Percentiles rank a stretch among this genome's conserved stretches.
These are phyloP conservation scores for Temnothorax nylanderi DNA, from an alignment of 1,140 invertebrate species.

Conservation along the genomic window DNA sequence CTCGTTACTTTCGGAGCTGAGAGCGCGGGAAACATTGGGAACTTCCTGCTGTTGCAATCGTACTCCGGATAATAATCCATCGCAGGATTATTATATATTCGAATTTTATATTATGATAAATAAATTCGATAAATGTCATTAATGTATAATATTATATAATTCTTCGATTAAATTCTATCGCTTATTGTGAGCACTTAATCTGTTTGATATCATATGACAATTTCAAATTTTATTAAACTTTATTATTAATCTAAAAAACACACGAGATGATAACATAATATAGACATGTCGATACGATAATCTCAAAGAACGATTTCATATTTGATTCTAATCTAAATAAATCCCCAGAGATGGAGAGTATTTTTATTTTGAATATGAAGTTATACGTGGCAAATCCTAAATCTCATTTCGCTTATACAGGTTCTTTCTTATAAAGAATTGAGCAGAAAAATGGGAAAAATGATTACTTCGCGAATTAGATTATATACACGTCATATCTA, in stretches of 20 bases:
- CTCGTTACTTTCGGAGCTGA: slow-evolving; percentile 33
- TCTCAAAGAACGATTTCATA: not conserved
- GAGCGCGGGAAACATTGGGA: slow-evolving; percentile 8
- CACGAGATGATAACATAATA: not conserved
- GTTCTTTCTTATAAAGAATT: not conserved
- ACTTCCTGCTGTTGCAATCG: slow-evolving; percentile 13
- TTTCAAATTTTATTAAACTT: slow-evolving; percentile 15
- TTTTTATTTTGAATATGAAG: not conserved
- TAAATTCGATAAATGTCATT: not conserved
- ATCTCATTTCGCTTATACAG: not conserved
- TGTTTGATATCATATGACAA: not conserved
- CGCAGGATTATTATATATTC: slow-evolving; percentile 2
- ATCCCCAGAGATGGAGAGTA: not conserved
- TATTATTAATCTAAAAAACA: not conserved
- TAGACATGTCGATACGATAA: not conserved
- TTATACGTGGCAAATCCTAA: not conserved
- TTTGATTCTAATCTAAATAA: not conserved
- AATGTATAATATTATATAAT: not conserved
- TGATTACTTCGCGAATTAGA: slow-evolving; percentile 8
- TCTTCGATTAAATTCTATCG: slow-evolving; percentile 29
- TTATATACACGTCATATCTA: not conserved
- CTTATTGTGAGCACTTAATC: not conserved
- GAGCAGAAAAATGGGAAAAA: not conserved
- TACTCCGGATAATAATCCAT: slow-evolving; percentile 1
- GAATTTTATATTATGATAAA: not conserved